phyloP scores from a whole-genome alignment of 2,113 vertebrate species.

The Acanthochromis polyacanthus region DNA sequence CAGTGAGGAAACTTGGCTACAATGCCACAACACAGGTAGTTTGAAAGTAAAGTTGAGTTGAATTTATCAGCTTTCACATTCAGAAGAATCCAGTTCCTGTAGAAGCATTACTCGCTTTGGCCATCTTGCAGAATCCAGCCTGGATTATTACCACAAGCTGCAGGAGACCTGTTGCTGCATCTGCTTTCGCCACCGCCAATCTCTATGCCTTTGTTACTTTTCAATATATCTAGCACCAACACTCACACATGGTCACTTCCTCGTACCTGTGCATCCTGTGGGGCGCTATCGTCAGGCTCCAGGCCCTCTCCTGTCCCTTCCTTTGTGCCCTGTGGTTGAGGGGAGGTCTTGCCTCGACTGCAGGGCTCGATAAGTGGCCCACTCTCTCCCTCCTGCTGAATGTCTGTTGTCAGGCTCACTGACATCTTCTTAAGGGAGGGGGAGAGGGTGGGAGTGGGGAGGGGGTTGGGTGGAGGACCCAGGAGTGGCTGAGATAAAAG shows the following conservation, averaged over 20 bases:
- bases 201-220: no score
- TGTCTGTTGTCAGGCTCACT: slow-evolving; percentile 81
- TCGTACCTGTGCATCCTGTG: slow-evolving; percentile 83
- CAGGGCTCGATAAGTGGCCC: slow-evolving; percentile 76
- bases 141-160: no score
- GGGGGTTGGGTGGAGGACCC: slow-evolving; percentile 75
- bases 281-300: slow-evolving; percentile 79
- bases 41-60: no score
- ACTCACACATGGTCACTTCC: neutral
- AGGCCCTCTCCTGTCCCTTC: slow-evolving; percentile 76
- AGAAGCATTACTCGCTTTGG: no score
- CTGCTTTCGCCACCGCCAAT: no score
- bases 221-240: no score
- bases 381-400: slow-evolving; percentile 84
- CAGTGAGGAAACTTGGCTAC: no score
- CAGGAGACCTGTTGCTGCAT: no score
- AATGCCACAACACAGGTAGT: no score
- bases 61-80: no score
- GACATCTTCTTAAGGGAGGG: slow-evolving; percentile 83
- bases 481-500: slow-evolving; percentile 62
- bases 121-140: no score
- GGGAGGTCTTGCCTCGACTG: slow-evolving; percentile 80
- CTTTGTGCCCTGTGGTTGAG: slow-evolving; percentile 77
- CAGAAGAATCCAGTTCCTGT: no score
- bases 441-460: slow-evolving; percentile 78